Evolutionary conservation across 2,888 invertebrate genomes (phyloP), one percentile per base, ranked within the genome.

Genomic region (Thera obeliscata): DNA sequence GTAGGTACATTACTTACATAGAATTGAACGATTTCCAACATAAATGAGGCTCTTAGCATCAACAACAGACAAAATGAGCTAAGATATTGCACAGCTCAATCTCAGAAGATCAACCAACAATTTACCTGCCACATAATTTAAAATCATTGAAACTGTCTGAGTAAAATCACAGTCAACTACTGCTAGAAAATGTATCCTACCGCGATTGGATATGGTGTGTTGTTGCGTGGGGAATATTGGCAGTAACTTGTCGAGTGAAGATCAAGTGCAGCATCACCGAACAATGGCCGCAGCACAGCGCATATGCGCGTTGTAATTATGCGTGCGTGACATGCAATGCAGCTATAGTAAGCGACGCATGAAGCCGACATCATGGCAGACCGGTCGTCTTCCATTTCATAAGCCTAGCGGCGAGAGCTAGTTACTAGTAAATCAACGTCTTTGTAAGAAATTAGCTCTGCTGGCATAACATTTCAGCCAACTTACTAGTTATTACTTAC

Each of bases 251-350:
- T 33, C 8, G 64, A 56, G 38, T 66, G 66, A 66, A 66, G 66
- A 69, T 69, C 60, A 69, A 69, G 66, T 66, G 60, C 66, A 66
- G 38, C 65, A 60, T 67, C 62, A 62, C 43, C n/a, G 61, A 54
- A 73, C 71, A 73, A 73, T 73, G 58, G 69, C 66, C 64, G 59
- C 61, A 65, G 43, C 61, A 50, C 56, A 60, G 67, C 54, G 64
- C 68, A 60, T 69, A 69, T 69, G 72, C 70, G 66, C 58, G 36
- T 58, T 33, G 66, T 72, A 72, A 74, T 74, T 70, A 72, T 62
- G 69, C 66, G 66, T 67, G 72, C 71, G 67, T 67, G 72, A 69
- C 74, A 72, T 66, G 71, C 68, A 69, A 72, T 66, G 74, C 68
- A 69, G 66, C 57, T 58, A 65, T 63, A 64, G 61, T 65, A 64